These are phyloP conservation scores for Scaptomyza polygonia DNA, from an alignment of 2,888 invertebrate species.

Conservation along the genomic window DNA sequence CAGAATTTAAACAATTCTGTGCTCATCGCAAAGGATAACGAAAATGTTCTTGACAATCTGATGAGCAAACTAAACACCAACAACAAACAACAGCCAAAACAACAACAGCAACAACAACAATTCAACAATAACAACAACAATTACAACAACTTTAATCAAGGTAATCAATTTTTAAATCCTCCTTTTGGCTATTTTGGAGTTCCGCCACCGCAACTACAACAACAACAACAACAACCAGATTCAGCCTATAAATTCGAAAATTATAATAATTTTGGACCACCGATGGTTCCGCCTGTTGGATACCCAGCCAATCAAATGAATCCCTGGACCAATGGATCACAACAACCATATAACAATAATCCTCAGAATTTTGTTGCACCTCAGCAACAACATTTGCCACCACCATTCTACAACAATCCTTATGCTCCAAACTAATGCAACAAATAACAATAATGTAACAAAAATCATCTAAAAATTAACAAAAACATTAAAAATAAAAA, in stretches of 20 bases:
- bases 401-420: constrained; percentile 61
- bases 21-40: constrained; percentile 85
- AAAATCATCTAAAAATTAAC: too few species aligned
- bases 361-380: constrained; percentile 61
- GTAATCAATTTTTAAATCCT: constrained; percentile 20
- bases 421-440: constrained; percentile 33
- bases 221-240: constrained; percentile 3
- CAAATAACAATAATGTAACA: too few species aligned
- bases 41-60: constrained; percentile 87
- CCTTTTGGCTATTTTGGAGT: constrained; percentile 15
- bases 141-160: constrained; percentile 23
- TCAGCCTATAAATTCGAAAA: constrained; percentile 8
- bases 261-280: neutral
- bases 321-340: constrained; percentile 43
- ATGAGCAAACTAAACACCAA: constrained; percentile 86
- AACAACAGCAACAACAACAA: neutral
- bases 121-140: constrained; percentile 7
- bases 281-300: constrained; percentile 47
- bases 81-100: constrained; percentile 27
- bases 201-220: constrained; percentile 9
- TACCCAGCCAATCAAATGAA: constrained; percentile 30
- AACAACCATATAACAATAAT: constrained; percentile 26
- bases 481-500: too few species aligned
- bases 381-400: constrained; percentile 40
- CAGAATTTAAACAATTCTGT: too few species aligned